A percentile compares a stretch with the other conserved stretches of the same genome.
Conservation (phyloP, 2,797 vertebrate species). For the Columba guinea region DNA sequence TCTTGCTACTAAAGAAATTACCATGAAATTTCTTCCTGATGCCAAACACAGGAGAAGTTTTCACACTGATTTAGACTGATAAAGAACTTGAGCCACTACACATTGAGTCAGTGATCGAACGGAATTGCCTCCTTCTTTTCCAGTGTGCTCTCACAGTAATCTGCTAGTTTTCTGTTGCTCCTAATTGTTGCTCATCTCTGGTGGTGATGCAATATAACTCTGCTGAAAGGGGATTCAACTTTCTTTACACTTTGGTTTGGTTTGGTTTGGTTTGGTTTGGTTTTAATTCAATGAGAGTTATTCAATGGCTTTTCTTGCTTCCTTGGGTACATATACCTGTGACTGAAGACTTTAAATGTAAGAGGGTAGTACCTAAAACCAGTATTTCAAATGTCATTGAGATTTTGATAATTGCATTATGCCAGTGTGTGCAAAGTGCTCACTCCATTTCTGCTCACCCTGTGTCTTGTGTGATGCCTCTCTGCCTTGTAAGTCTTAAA, state of each 20-base stretch:
- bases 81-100: not conserved
- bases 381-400: conserved; percentile 2
- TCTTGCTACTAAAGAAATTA: not conserved
- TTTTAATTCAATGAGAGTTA: not conserved
- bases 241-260: not conserved
- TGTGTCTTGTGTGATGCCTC: not conserved
- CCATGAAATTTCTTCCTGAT: not conserved
- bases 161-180: not conserved
- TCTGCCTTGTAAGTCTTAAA: not conserved
- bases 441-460: not conserved
- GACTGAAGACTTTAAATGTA: not conserved
- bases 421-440: not conserved
- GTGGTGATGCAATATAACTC: not conserved
- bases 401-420: not conserved
- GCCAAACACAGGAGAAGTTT: not conserved
- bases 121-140: not conserved
- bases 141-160: not conserved
- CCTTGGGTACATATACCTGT: not conserved
- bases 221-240: not conserved
- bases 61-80: not conserved
- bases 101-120: not conserved
- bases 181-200: not conserved
- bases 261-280: not conserved
- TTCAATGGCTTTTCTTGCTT: not conserved
- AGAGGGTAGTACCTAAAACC: not conserved